These are phyloP conservation scores for Varecia variegata DNA, from an alignment of 2,797 vertebrate species.

Conservation along the genomic window DNA sequence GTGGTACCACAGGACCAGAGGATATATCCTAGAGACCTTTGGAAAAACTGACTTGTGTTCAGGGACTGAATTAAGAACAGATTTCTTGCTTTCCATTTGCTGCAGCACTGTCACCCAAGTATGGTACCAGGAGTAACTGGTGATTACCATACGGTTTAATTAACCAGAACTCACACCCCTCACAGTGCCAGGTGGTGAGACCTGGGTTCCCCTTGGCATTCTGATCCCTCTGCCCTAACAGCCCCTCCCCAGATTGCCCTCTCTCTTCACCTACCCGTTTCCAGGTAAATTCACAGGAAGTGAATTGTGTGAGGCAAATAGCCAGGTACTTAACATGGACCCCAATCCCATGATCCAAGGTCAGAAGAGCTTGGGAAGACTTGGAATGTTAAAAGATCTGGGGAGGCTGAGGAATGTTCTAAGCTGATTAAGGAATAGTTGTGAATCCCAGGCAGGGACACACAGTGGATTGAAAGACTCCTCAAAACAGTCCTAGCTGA, in stretches of 20 bases:
- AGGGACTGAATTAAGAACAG: background rate
- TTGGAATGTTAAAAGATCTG: background rate
- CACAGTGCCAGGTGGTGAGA: background rate
- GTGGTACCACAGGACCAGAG: background rate
- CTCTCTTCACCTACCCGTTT: background rate
- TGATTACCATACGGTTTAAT: background rate
- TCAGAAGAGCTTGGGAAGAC: background rate
- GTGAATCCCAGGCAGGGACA: background rate
- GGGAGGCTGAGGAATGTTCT: constrained; percentile 2
- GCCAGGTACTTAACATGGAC: background rate
- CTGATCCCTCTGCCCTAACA: background rate
- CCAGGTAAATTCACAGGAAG: background rate
- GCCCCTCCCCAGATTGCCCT: background rate
- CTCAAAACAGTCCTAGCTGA: background rate
- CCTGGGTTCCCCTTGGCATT: background rate
- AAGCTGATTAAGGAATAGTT: background rate
- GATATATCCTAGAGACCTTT: background rate
- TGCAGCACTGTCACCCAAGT: background rate
- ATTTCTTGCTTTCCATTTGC: background rate
- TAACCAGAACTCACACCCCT: background rate
- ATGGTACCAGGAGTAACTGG: background rate
- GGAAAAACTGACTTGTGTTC: background rate
- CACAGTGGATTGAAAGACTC: background rate
- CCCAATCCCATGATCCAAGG: background rate
- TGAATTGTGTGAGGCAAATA: background rate